Evolutionary conservation across 2,113 vertebrate genomes (phyloP).

Genomic region (Proterorhinus semilunaris): DNA sequence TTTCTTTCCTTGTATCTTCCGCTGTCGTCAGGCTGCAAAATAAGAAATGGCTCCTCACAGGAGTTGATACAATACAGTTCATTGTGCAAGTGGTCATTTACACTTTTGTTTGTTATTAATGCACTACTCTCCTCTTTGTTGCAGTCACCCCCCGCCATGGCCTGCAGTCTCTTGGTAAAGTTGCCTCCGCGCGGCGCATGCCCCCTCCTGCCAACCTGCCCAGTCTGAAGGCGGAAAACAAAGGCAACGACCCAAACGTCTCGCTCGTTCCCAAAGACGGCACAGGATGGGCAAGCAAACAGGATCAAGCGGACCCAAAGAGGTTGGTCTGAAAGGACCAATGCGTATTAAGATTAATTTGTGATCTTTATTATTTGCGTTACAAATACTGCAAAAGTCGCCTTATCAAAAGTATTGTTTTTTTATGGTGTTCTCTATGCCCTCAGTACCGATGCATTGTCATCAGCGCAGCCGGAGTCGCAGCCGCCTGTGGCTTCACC

Average conservation of each 20-base stretch:
- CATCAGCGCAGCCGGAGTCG: conserved; percentile 91
- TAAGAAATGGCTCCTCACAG: no score
- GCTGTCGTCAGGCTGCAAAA: no score
- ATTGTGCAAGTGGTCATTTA: no score
- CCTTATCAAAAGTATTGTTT: neutral
- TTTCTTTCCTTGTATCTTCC: no score
- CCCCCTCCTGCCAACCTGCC: conserved; percentile 94
- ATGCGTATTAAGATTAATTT: neutral
- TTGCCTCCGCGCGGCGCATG: conserved; percentile 94
- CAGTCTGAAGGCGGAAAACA: conserved; percentile 96
- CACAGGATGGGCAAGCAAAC: conserved; percentile 99
- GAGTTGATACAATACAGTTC: no score
- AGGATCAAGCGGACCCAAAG: conserved; percentile 94
- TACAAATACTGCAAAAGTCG: neutral
- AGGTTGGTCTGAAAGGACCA: conserved; percentile 67
- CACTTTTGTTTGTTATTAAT: conserved; percentile 25
- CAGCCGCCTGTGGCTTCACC: conserved; percentile 90
- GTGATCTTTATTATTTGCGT: neutral
- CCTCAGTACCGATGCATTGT: conserved; percentile 90
- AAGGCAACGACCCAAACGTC: conserved; percentile 97
- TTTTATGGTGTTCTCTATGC: neutral
- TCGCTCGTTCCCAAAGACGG: conserved; percentile 95
- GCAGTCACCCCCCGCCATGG: conserved; percentile 93
- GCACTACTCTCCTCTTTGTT: conserved; percentile 1
- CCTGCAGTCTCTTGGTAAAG: conserved; percentile 97